Evolutionary conservation across 1,140 invertebrate genomes (phyloP).

Genomic region (Phthorimaea operculella): DNA sequence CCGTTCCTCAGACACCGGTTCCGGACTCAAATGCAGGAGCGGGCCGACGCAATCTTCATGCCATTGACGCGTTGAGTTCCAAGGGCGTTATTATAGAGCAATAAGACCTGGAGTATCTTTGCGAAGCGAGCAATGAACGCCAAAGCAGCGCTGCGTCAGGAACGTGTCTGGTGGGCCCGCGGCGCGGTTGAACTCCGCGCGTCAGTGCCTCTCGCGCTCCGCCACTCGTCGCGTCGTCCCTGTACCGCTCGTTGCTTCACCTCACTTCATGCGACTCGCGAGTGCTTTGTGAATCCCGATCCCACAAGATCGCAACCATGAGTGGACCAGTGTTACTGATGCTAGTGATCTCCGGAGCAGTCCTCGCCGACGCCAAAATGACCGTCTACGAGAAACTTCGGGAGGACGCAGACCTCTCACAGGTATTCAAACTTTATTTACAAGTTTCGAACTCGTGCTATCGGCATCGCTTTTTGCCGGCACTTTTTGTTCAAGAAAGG

Average conservation of each 20-base stretch:
- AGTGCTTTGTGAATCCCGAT: slow-evolving; percentile 40
- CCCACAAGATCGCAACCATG: slow-evolving; percentile 38
- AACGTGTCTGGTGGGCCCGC: slow-evolving; percentile 4
- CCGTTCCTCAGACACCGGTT: neutral
- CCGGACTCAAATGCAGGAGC: slow-evolving; percentile 28
- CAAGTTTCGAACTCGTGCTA: slow-evolving; percentile 14
- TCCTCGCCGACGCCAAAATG: slow-evolving; percentile 42
- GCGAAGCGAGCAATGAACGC: too few relatives aligned
- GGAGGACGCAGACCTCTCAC: slow-evolving; percentile 51
- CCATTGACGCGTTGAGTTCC: too few relatives aligned
- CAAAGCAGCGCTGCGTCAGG: too few relatives aligned
- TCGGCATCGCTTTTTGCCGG: neutral
- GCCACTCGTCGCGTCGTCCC: slow-evolving; percentile 44
- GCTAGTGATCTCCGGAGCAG: slow-evolving; percentile 35
- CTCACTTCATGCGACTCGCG: slow-evolving; percentile 35
- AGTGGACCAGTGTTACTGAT: slow-evolving; percentile 48
- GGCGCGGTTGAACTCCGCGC: slow-evolving; percentile 31
- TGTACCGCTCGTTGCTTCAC: slow-evolving; percentile 26
- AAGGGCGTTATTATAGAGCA: too few relatives aligned
- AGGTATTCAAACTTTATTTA: slow-evolving; percentile 45
- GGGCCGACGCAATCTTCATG: slow-evolving; percentile 12
- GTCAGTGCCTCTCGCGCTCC: slow-evolving; percentile 33
- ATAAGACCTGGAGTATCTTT: too few relatives aligned
- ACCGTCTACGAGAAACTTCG: slow-evolving; percentile 53
- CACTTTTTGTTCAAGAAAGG: neutral